Base-by-base conservation (phyloP, 2,888 invertebrate species). In the Diachrysia chrysitis region DNA sequence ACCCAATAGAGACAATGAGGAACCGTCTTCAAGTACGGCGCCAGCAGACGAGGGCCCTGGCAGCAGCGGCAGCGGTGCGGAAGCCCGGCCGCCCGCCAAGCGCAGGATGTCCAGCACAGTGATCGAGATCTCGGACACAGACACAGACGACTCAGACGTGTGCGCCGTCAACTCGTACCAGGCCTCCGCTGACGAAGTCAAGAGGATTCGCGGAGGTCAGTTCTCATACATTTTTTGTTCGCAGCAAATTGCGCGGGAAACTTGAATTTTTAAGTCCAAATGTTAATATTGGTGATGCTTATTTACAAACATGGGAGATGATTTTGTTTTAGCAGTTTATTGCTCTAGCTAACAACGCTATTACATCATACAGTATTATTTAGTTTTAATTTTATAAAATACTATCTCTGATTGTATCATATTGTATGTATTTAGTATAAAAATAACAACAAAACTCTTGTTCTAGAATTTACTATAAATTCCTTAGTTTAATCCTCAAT, bases 61-160 rank as follows among this genome's bases (percentile, higher is more conserved):
- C 17, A 84, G 78, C 14, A 83, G 81, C 66, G 84, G 82, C 57
- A 85, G 82, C 83, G 74, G 79, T 82, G 59, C 77, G 79, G 66
- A 75, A 69, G 42, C 78, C 75, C 89, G 91, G 81, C 93, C 93
- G 90, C 92, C 93, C 90, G 91, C 93, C 86, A 93, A 93, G 88
- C 93, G 94, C 69, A 91, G 87, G 64, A 81, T 89, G 51, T 85
- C 90, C 14, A 85, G 76, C 69, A 83, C 93, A 16, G 94, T 95
- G 17, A 95, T 95, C 60, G 94, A 94, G 81, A 95, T 95, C 60
- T 94, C 95, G 14, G 95, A 95, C 73, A 93, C 95, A 0, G 95
- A 95, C 16, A 95, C 93, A 66, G 95, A 95, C 59, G 95, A 95
- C 69, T 95, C 95, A n/a, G 95, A 95, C 63, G 89, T 95, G n/a